Conservation (phyloP, 2,888 invertebrate species). For the Autographa pulchrina region DNA sequence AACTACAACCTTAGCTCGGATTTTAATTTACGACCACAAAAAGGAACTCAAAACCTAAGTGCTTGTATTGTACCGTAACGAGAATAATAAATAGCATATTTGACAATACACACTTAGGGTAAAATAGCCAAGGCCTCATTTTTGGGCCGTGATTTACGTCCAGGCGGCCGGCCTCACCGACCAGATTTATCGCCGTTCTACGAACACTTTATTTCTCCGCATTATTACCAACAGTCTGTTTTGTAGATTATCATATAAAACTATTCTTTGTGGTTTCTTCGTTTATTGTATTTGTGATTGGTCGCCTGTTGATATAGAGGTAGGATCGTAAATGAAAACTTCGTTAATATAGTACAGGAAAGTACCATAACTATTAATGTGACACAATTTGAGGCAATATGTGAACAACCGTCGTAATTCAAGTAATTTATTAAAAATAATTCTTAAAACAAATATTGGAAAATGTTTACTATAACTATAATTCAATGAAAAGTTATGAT, state of each 20-base stretch:
- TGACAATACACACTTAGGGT: conserved; percentile 46
- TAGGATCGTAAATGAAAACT: background rate
- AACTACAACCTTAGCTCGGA: background rate
- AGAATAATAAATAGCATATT: conserved; percentile 55
- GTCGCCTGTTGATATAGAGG: background rate
- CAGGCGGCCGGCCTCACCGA: conserved; percentile 25
- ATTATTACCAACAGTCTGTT: conserved; percentile 46
- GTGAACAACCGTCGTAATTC: no score
- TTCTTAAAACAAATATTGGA: no score
- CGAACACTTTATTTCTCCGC: conserved; percentile 50
- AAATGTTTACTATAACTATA: no score
- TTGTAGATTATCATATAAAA: conserved; percentile 35
- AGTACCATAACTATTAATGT: no score
- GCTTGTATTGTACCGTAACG: conserved; percentile 42
- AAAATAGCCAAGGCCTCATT: conserved; percentile 53
- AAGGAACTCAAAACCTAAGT: conserved; percentile 40
- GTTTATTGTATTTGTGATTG: background rate
- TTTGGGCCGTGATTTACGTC: conserved; percentile 53
- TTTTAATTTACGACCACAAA: conserved; percentile 34
- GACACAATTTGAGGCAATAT: no score
- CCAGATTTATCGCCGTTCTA: conserved; percentile 48
- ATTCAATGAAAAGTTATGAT: no score
- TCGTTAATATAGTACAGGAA: no score
- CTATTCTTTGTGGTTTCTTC: conserved; percentile 13
- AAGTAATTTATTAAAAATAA: no score